These are phyloP conservation scores for Diplogasteroides magnus DNA, from an alignment of 1,140 invertebrate species.

Conservation along the genomic window DNA sequence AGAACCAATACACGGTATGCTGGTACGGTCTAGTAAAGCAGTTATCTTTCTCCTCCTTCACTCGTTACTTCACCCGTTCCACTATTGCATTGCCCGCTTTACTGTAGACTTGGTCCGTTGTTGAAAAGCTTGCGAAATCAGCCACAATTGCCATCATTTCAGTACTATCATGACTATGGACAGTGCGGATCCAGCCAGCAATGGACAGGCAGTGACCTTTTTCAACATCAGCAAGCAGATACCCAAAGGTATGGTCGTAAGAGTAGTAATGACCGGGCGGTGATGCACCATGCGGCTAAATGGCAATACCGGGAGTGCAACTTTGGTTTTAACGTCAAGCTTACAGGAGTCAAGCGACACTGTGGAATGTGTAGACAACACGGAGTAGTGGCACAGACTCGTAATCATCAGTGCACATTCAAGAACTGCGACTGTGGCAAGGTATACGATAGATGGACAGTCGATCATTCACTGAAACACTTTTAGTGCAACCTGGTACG, in stretches of 20 bases:
- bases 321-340: no score
- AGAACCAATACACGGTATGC: no score
- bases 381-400: conserved; percentile 44
- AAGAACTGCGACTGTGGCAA: conserved; percentile 46
- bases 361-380: conserved; percentile 52
- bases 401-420: conserved; percentile 43
- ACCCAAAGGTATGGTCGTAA: neutral
- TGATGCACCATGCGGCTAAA: neutral
- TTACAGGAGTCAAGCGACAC: conserved; percentile 50
- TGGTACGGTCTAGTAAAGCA: no score
- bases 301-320: no score
- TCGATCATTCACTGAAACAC: neutral
- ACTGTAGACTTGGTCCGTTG: no score
- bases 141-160: neutral
- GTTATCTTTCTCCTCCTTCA: no score
- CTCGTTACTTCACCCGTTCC: no score
- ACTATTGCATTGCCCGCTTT: no score
- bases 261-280: neutral
- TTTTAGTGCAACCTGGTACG: conserved; percentile 50
- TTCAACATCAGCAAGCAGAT: neutral
- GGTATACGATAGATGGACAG: conserved; percentile 23
- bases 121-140: no score
- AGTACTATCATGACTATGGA: neutral
- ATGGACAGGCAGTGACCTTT: neutral
- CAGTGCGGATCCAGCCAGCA: neutral